These are phyloP conservation scores for Lucinisca nassula DNA, from an alignment of 2,888 invertebrate genomes.

Conservation along the genomic window DNA sequence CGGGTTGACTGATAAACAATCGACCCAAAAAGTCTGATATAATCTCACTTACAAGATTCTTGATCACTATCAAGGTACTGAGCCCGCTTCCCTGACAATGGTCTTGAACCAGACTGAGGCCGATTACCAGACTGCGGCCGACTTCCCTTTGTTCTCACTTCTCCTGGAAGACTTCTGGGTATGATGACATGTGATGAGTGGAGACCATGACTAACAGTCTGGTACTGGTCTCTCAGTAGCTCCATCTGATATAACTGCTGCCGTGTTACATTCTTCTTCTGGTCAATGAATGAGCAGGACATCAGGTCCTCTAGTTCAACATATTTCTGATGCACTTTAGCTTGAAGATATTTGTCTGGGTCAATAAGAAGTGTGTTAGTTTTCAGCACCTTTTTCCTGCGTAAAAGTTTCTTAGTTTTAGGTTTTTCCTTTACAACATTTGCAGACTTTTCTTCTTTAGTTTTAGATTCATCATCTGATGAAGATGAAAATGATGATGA, in stretches of 20 bases:
- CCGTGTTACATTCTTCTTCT: conserved; percentile 66
- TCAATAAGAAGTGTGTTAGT: conserved; percentile 72
- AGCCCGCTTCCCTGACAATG: background rate
- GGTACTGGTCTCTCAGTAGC: conserved; percentile 73
- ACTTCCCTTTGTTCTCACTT: conserved; percentile 43
- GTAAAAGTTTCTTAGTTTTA: conserved; percentile 56
- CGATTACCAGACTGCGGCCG: conserved; percentile 56
- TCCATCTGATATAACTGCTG: conserved; percentile 78
- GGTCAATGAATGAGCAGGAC: conserved; percentile 71
- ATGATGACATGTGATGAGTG: conserved; percentile 70
- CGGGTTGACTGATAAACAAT: no score
- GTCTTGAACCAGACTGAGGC: background rate
- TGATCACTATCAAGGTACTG: conserved; percentile 32
- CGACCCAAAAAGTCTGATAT: no score
- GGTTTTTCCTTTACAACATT: conserved; percentile 32
- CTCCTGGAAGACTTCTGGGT: conserved; percentile 73
- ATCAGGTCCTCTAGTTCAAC: conserved; percentile 78
- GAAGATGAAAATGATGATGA: conserved; percentile 52
- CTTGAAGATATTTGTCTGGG: conserved; percentile 74
- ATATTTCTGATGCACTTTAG: conserved; percentile 79
- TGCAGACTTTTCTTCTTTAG: conserved; percentile 42
- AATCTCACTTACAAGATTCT: conserved; percentile 39
- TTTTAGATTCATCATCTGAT: conserved; percentile 58
- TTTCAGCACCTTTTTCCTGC: conserved; percentile 68
- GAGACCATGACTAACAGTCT: conserved; percentile 73